Evolutionary conservation across 1,140 invertebrate species (phyloP).

Genomic region (Lepidurus apus): DNA sequence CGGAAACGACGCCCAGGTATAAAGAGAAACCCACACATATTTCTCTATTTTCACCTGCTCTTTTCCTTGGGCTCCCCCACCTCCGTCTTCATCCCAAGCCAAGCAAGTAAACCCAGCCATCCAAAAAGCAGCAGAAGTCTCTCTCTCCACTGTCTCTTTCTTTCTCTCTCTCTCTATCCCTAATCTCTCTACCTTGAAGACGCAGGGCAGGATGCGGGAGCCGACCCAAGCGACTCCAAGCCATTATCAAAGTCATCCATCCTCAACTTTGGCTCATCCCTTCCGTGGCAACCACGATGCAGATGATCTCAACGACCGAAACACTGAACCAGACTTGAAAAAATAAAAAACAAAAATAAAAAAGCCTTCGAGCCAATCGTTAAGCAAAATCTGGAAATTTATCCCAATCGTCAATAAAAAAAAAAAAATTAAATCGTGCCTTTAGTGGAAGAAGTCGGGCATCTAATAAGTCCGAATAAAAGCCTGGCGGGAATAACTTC

Average conservation of each 20-base stretch:
- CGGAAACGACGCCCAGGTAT: slow-evolving; percentile 20
- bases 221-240: not conserved
- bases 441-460: not conserved
- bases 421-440: not conserved
- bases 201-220: slow-evolving; percentile 15
- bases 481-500: not conserved
- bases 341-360: not conserved
- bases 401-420: not conserved
- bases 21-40: not conserved
- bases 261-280: not conserved
- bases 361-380: not conserved
- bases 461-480: not conserved
- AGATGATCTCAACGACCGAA: not conserved
- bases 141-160: not conserved
- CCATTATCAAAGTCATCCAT: slow-evolving; percentile 19
- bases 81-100: not conserved
- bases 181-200: slow-evolving; percentile 19
- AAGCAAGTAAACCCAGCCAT: not conserved
- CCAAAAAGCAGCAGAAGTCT: not conserved
- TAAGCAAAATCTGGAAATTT: not conserved
- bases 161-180: not conserved
- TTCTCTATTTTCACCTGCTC: slow-evolving; percentile 9
- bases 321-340: not conserved
- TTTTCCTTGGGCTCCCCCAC: not conserved
- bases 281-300: not conserved